phyloP scores from a whole-genome alignment of 1,140 invertebrate species.

The Hestina assimilis region DNA sequence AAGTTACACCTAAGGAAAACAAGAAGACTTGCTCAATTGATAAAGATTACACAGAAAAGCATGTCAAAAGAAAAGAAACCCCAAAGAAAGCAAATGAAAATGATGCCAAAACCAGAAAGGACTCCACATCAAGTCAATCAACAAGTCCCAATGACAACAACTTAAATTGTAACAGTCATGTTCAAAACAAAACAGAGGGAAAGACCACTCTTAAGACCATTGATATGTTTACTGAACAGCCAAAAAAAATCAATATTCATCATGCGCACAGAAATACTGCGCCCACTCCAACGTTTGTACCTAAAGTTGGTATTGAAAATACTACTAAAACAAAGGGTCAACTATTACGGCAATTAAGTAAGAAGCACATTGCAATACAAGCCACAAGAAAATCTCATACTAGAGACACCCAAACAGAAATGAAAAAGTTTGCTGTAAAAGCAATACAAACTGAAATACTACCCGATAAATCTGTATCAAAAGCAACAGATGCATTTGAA shows the following conservation, averaged over 20 bases:
- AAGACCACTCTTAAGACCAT: constrained; percentile 61
- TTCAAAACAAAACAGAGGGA: constrained; percentile 41
- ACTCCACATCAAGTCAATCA: constrained; percentile 49
- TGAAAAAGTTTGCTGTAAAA: constrained; percentile 35
- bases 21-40: constrained; percentile 34
- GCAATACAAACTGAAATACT: constrained; percentile 43
- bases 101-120: constrained; percentile 42
- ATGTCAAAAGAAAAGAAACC: constrained; percentile 60
- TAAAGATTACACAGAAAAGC: constrained; percentile 57
- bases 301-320: constrained; percentile 26
- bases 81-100: constrained; percentile 42
- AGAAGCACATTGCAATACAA: constrained; percentile 39
- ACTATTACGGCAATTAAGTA: constrained; percentile 29
- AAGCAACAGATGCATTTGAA: constrained; percentile 53
- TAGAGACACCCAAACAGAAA: constrained; percentile 61
- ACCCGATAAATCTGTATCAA: constrained; percentile 18
- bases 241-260: constrained; percentile 51
- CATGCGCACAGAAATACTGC: constrained; percentile 66
- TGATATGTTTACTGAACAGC: constrained; percentile 63
- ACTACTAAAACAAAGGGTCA: constrained; percentile 19
- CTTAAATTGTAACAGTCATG: constrained; percentile 32
- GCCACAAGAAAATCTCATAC: constrained; percentile 34
- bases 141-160: constrained; percentile 50
- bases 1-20: constrained; percentile 31
- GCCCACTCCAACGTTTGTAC: constrained; percentile 17